Evolutionary conservation across 2,113 vertebrate genomes (phyloP).

Genomic region (Tautogolabrus adspersus): DNA sequence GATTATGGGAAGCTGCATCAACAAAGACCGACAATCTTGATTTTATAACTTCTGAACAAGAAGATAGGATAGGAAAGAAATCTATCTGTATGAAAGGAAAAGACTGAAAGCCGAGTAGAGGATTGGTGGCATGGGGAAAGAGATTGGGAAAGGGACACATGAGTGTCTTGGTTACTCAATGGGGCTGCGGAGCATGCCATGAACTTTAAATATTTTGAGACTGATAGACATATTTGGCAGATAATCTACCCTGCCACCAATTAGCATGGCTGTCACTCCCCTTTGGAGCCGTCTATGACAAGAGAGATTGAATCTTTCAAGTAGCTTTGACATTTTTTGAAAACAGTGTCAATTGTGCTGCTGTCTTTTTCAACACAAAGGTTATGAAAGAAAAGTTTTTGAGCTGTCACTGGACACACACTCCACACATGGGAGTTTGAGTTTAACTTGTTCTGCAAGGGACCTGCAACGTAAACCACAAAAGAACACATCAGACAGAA

Average conservation of each 20-base stretch:
- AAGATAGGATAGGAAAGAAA: background rate
- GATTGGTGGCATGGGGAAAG: background rate
- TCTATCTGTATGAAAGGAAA: background rate
- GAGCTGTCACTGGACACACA: background rate
- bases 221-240: background rate
- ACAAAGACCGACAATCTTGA: background rate
- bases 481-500: background rate
- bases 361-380: background rate
- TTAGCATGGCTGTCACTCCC: background rate
- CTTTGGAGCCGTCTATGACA: background rate
- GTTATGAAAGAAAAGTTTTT: constrained; percentile 3
- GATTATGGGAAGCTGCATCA: background rate
- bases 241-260: background rate
- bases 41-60: constrained; percentile 16
- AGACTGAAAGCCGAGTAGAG: background rate
- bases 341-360: constrained; percentile 26
- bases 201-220: constrained; percentile 8
- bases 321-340: constrained; percentile 30
- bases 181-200: background rate
- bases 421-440: background rate
- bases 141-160: background rate
- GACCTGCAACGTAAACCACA: background rate
- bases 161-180: background rate
- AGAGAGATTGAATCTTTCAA: background rate
- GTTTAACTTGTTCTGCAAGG: background rate